These are phyloP conservation scores for Troglohyphantes excavatus DNA, from an alignment of 2,888 invertebrate genomes.

Conservation along the genomic window DNA sequence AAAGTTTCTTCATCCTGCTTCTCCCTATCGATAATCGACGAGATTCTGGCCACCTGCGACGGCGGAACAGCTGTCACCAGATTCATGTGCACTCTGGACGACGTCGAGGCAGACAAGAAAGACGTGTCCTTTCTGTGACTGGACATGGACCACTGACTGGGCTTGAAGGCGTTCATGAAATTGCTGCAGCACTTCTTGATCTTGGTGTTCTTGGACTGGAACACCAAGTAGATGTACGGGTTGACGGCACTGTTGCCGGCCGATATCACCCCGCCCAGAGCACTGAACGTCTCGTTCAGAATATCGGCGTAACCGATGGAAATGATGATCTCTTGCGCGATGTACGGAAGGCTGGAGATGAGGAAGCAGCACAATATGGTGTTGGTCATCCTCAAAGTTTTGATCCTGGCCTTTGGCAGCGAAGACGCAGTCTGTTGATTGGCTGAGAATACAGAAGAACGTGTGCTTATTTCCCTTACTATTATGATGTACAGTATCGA, in stretches of 20 bases:
- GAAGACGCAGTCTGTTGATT: slow-evolving; percentile 57
- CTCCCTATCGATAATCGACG: background rate
- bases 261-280: slow-evolving; percentile 76
- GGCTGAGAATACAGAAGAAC: slow-evolving; percentile 56
- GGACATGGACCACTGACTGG: slow-evolving; percentile 13
- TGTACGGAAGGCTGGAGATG: slow-evolving; percentile 64
- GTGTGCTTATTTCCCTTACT: slow-evolving; percentile 55
- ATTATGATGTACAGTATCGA: slow-evolving; percentile 62
- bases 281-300: slow-evolving; percentile 63
- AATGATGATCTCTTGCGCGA: slow-evolving; percentile 71
- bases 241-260: slow-evolving; percentile 78
- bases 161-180: background rate
- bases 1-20: slow-evolving; percentile 42
- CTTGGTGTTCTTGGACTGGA: slow-evolving; percentile 63
- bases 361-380: slow-evolving; percentile 71
- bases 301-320: slow-evolving; percentile 57
- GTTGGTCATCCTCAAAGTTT: slow-evolving; percentile 83
- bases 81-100: slow-evolving; percentile 43
- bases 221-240: slow-evolving; percentile 76
- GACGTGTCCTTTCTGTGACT: slow-evolving; percentile 19
- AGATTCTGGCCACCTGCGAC: slow-evolving; percentile 9
- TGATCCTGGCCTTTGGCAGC: slow-evolving; percentile 82
- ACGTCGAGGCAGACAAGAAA: slow-evolving; percentile 14
- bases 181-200: background rate
- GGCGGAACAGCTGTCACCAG: slow-evolving; percentile 15